Percentiles rank a stretch among this genome's conserved stretches.
phyloP scores from a whole-genome alignment of 2,888 invertebrate species.

The Pyrgus malvae region DNA sequence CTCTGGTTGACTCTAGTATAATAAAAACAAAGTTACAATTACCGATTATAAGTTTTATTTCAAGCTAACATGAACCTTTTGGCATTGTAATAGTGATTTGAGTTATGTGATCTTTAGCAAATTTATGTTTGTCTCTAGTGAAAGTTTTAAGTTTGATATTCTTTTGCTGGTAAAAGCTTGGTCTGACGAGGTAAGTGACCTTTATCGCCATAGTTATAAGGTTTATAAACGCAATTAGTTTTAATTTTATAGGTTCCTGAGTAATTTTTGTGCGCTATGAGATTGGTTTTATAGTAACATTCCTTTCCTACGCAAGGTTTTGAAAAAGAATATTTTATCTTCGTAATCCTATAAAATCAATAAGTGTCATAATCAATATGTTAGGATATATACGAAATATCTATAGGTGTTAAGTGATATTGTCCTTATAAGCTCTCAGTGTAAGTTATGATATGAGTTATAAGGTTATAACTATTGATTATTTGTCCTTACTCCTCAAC shows the following conservation, averaged over 20 bases:
- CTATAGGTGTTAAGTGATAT: no score
- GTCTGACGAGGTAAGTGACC: slow-evolving; percentile 7
- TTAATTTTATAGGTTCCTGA: background rate
- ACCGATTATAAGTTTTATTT: background rate
- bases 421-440: no score
- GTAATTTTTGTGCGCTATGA: slow-evolving; percentile 1
- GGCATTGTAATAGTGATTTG: slow-evolving; percentile 6
- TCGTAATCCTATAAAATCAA: no score
- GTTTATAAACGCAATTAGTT: background rate
- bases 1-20: slow-evolving; percentile 16
- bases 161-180: slow-evolving; percentile 15
- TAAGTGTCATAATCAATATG: no score
- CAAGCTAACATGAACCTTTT: slow-evolving; percentile 17
- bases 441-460: no score
- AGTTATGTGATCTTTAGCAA: background rate
- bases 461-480: no score
- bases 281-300: background rate
- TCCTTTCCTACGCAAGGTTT: background rate
- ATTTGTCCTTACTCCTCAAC: background rate
- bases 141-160: slow-evolving; percentile 22
- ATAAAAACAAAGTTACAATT: background rate
- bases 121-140: slow-evolving; percentile 6
- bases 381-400: no score
- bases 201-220: background rate
- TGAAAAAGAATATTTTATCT: no score